Base-by-base conservation (phyloP, 2,888 invertebrate species). In the Stegana nigrithorax region DNA sequence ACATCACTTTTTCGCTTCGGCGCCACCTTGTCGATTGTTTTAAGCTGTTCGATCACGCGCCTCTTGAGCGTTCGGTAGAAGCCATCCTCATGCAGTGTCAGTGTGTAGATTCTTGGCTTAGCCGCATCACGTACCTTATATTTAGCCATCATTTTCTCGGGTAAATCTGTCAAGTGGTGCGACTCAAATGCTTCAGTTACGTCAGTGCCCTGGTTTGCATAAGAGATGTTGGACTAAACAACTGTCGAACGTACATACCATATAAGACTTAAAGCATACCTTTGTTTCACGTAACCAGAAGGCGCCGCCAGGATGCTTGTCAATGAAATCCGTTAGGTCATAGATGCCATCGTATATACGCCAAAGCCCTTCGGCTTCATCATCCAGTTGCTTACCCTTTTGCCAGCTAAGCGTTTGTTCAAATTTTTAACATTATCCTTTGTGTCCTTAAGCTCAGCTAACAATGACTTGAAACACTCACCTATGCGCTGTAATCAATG, bases 241-340 rank as follows among this genome's bases (percentile, higher is more conserved):
- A n/a, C n/a, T n/a, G n/a, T n/a, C n/a, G n/a, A n/a, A n/a, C n/a
- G n/a, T n/a, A n/a, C n/a, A n/a, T n/a, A n/a, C n/a, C n/a, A n/a
- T n/a, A n/a, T n/a, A n/a, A n/a, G n/a, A n/a, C n/a, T n/a, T n/a
- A n/a, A n/a, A n/a, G n/a, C n/a, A n/a, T 85, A 90, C 93, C 88
- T 91, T 89, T 1, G 92, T 90, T 51, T 91, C 85, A 32, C 86
- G 85, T 57, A 94, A 78, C 94, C 94, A 95, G 79, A 92, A 91
- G 0, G 87, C 75, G 1, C 97, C 95, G 32, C 96, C 96, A 0
- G 97, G 98, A 87, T 98, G 98, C 50, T 87, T 88, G 3, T 90
- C 84, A 4, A 93, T 87, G 82, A 96, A 98, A 19, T 89, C 88
- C 0, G 90, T 90, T 23, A 98, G 88, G 85, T 98, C 95, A 83